phyloP scores from a whole-genome alignment of 2,888 invertebrate species.

The Ariolimax columbianus region DNA sequence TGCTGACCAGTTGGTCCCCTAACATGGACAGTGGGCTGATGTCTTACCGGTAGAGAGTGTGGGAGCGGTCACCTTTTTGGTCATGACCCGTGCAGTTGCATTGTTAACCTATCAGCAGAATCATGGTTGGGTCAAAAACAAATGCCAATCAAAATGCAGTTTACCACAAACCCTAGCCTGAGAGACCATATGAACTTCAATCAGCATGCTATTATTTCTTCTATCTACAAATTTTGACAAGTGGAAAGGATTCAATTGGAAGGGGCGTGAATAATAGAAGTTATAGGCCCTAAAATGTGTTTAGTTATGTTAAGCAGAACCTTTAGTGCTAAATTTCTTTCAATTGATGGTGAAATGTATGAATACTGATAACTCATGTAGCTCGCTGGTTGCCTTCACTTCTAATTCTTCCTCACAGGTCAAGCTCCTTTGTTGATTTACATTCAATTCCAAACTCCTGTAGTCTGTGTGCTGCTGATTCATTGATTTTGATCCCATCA shows the following conservation, averaged over 20 bases:
- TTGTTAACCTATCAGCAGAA: conserved; percentile 89
- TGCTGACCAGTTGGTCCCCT: conserved; percentile 21
- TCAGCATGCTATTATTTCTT: neutral
- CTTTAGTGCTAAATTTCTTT: too few species aligned
- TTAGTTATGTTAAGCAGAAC: too few species aligned
- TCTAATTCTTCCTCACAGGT: too few species aligned
- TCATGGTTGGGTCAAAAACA: conserved; percentile 50
- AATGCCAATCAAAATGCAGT: conserved; percentile 53
- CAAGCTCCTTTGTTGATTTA: too few species aligned
- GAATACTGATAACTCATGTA: too few species aligned
- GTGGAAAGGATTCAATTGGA: neutral
- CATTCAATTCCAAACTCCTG: too few species aligned
- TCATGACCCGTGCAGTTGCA: conserved; percentile 99
- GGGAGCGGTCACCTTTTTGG: conserved; percentile 86
- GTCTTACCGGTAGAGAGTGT: conserved; percentile 76
- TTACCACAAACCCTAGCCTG: conserved; percentile 27
- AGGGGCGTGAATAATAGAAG: too few species aligned
- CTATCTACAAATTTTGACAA: neutral
- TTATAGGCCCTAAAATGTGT: too few species aligned
- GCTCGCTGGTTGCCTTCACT: too few species aligned
- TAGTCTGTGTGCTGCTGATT: too few species aligned
- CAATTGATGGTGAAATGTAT: too few species aligned
- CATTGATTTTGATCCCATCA: too few species aligned
- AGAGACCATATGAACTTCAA: conserved; percentile 19
- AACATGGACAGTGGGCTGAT: conserved; percentile 32